phyloP scores from a whole-genome alignment of 1,140 invertebrate species.

The Ostrea edulis region DNA sequence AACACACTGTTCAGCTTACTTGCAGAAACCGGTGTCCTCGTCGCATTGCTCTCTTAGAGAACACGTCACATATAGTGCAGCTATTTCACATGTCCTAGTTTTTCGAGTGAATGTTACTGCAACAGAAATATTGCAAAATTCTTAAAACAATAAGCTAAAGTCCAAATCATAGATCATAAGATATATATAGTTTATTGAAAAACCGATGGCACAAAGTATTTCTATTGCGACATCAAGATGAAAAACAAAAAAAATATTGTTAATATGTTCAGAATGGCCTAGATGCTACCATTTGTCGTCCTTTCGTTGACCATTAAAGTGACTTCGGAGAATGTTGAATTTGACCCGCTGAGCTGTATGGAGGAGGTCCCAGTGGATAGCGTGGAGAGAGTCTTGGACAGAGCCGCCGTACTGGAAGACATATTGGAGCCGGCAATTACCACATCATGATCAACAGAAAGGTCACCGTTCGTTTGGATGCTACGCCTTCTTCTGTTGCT shows the following conservation, averaged over 20 bases:
- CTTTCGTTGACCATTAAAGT: background rate
- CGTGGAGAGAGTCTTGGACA: background rate
- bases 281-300: background rate
- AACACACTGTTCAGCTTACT: background rate
- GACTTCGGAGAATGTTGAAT: background rate
- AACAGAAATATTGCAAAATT: background rate
- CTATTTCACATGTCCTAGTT: conserved; percentile 3
- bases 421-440: background rate
- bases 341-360: background rate
- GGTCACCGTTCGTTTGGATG: background rate
- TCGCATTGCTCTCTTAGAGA: background rate
- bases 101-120: background rate
- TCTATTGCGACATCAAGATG: too few relatives aligned
- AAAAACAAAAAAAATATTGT: too few relatives aligned
- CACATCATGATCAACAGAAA: background rate
- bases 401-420: background rate
- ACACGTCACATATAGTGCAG: background rate
- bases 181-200: too few relatives aligned
- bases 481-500: background rate
- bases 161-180: background rate
- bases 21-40: background rate
- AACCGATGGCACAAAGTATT: too few relatives aligned
- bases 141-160: background rate
- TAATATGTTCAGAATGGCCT: too few relatives aligned
- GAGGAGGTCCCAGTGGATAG: background rate